These are phyloP conservation scores for Phthorimaea operculella DNA, from an alignment of 1,140 invertebrate genomes.

Conservation along the genomic window DNA sequence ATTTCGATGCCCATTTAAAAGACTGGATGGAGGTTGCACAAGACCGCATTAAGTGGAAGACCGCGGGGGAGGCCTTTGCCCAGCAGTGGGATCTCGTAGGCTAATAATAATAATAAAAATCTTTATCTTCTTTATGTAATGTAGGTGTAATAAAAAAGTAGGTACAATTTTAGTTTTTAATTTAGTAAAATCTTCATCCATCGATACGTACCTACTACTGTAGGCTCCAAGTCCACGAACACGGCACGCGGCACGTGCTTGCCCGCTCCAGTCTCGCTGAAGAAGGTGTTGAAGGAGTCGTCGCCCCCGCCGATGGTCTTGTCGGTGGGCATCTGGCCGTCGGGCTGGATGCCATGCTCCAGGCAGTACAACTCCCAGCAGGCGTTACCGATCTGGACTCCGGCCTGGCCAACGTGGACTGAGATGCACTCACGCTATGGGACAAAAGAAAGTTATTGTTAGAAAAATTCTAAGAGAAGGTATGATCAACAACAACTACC, in stretches of 20 bases:
- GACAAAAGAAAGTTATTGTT: constrained; percentile 19
- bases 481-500: no score
- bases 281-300: constrained; percentile 92
- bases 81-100: no score
- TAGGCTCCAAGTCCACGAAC: constrained; percentile 90
- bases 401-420: constrained; percentile 80
- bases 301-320: constrained; percentile 76
- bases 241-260: constrained; percentile 89
- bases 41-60: no score
- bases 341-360: constrained; percentile 86
- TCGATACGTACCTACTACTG: constrained; percentile 79
- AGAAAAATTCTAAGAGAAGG: background rate
- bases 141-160: no score
- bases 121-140: no score
- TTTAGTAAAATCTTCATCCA: background rate
- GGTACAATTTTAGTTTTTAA: background rate
- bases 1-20: no score
- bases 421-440: constrained; percentile 73
- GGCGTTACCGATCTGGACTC: constrained; percentile 83
- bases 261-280: constrained; percentile 89
- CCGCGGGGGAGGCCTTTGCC: no score
- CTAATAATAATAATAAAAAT: no score
- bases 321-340: constrained; percentile 76
- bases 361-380: constrained; percentile 84
- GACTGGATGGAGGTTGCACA: no score